Conservation (phyloP, 92 coral and sea anemone species). For the Paramuricea clavata region DNA sequence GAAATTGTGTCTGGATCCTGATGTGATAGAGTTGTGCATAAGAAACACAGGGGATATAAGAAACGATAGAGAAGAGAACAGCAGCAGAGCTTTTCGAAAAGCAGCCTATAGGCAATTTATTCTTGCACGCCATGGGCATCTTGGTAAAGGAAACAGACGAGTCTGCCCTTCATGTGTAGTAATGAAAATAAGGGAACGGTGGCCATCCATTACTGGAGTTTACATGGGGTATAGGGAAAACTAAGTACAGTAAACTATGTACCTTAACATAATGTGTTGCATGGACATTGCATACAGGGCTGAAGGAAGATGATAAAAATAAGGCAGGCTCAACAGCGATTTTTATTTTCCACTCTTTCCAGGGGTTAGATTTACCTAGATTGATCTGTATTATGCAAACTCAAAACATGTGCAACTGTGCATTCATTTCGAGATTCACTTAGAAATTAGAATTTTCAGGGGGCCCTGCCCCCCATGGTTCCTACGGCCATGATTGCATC, state of each 20-base stretch:
- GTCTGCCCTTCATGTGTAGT: conserved; percentile 15
- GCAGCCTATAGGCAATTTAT: conserved; percentile 55
- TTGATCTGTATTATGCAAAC: too few relatives aligned
- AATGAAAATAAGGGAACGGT: background rate
- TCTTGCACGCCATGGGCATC: conserved; percentile 33
- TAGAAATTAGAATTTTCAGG: too few relatives aligned
- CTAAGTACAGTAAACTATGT: background rate
- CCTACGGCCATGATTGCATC: too few relatives aligned
- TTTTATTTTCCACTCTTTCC: too few relatives aligned
- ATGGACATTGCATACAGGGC: too few relatives aligned
- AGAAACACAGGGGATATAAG: conserved; percentile 51
- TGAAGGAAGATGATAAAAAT: too few relatives aligned
- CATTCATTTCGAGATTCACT: too few relatives aligned
- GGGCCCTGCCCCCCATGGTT: too few relatives aligned
- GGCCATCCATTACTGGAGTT: conserved; percentile 6
- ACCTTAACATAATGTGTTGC: too few relatives aligned
- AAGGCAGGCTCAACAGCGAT: too few relatives aligned
- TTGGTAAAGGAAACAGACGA: conserved; percentile 14
- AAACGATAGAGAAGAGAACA: conserved; percentile 69
- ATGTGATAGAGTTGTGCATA: conserved; percentile 60
- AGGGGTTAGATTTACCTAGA: too few relatives aligned
- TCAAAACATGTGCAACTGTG: too few relatives aligned
- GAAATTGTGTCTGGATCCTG: conserved; percentile 70
- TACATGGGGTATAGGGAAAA: conserved; percentile 25
- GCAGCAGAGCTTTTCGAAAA: conserved; percentile 61